Conservation (phyloP, 2,888 invertebrate genomes). For the Sinohyriopsis cumingii region DNA sequence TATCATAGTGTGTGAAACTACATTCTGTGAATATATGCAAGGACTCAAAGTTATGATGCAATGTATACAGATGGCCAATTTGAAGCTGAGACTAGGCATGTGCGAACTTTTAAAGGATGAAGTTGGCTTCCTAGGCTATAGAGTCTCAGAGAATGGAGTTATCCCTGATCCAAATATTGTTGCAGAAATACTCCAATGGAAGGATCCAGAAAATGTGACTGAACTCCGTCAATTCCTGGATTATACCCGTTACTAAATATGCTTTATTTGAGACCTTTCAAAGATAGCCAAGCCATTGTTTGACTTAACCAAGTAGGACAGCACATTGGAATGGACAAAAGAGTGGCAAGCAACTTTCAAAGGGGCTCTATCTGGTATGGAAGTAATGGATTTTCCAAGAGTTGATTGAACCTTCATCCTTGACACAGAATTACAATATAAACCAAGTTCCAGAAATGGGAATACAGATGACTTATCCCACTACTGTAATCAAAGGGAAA, state of each 20-base stretch:
- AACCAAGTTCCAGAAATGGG: too few species aligned
- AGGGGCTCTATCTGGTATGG: constrained; percentile 10
- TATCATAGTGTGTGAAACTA: constrained; percentile 23
- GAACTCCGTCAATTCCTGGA: constrained; percentile 27
- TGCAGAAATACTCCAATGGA: constrained; percentile 16
- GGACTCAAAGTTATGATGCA: constrained; percentile 21
- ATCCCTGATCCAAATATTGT: constrained; percentile 9
- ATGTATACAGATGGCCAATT: constrained; percentile 17
- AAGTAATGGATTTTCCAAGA: constrained; percentile 20
- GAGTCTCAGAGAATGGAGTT: constrained; percentile 7
- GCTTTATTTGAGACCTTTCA: constrained; percentile 14
- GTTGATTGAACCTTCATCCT: constrained; percentile 15
- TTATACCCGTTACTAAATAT: constrained; percentile 28
- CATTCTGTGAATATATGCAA: constrained; percentile 20
- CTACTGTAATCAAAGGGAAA: too few species aligned
- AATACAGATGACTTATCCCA: too few species aligned
- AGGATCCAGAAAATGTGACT: constrained; percentile 14
- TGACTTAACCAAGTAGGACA: constrained; percentile 13
- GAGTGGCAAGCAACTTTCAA: constrained; percentile 21
- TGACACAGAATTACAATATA: constrained; percentile 17
- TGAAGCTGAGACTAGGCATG: constrained; percentile 37
- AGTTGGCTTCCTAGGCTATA: constrained; percentile 27
- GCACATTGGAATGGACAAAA: constrained; percentile 11
- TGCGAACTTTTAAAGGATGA: constrained; percentile 23
- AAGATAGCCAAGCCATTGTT: constrained; percentile 22